phyloP scores from a whole-genome alignment of 2,797 vertebrate genomes.

The Peromyscus aztecus region DNA sequence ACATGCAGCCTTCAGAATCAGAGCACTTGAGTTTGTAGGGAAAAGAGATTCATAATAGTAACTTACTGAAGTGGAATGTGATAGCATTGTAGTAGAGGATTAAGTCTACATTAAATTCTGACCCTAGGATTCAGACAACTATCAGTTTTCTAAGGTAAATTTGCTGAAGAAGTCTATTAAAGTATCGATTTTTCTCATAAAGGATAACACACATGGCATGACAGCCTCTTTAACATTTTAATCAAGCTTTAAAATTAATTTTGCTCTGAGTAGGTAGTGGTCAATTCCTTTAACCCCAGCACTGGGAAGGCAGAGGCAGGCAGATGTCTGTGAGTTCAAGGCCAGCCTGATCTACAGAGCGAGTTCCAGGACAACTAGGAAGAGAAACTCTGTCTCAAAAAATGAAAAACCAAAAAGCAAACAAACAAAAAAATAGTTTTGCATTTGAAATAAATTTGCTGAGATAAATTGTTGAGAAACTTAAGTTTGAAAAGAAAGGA shows the following conservation, averaged over 20 bases:
- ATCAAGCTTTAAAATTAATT: slow-evolving; percentile 82
- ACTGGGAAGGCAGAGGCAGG: background rate
- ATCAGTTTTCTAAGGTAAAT: slow-evolving; percentile 40
- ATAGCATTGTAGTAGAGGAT: slow-evolving; percentile 35
- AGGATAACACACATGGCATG: slow-evolving; percentile 74
- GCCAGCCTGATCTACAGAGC: background rate
- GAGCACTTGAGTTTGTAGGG: background rate
- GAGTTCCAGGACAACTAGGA: background rate
- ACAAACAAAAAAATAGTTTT: slow-evolving; percentile 76
- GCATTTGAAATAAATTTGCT: slow-evolving; percentile 76
- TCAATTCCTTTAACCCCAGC: background rate
- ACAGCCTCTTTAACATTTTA: slow-evolving; percentile 83
- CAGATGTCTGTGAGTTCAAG: background rate
- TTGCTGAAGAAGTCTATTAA: slow-evolving; percentile 79
- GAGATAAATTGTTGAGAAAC: slow-evolving; percentile 72
- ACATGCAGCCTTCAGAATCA: slow-evolving; percentile 31
- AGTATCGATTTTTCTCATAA: slow-evolving; percentile 77
- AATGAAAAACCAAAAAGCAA: background rate
- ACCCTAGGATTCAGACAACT: slow-evolving; percentile 29
- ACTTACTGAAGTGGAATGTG: slow-evolving; percentile 37
- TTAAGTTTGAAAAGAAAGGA: slow-evolving; percentile 53
- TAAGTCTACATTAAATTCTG: slow-evolving; percentile 35
- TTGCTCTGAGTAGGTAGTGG: background rate
- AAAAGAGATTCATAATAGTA: slow-evolving; percentile 62
- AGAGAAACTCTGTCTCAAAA: background rate